These are phyloP conservation scores for Margaritifera margaritifera DNA, from an alignment of 2,888 invertebrate species.

Conservation along the genomic window DNA sequence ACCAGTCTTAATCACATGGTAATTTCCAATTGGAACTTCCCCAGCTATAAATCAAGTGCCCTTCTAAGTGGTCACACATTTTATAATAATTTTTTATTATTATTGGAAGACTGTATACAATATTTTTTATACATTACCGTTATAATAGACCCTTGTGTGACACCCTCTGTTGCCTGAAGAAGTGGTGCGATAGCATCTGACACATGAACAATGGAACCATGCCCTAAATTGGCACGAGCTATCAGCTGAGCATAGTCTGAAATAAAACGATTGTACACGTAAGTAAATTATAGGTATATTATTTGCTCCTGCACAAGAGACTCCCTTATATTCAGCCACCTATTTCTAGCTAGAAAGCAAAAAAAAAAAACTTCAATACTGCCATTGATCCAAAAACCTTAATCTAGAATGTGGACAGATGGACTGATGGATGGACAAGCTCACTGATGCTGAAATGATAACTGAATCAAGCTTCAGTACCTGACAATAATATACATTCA, in stretches of 20 bases:
- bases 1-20: too few species aligned
- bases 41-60: too few species aligned
- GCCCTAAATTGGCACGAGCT: conserved; percentile 26
- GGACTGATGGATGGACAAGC: neutral
- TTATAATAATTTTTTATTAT: neutral
- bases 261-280: conserved; percentile 13
- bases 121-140: conserved; percentile 20
- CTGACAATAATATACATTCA: too few species aligned
- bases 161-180: conserved; percentile 45
- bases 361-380: neutral
- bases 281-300: neutral
- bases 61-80: too few species aligned
- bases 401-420: neutral
- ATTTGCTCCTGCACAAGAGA: too few species aligned
- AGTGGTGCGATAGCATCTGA: conserved; percentile 38
- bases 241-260: conserved; percentile 63
- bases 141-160: conserved; percentile 50
- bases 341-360: neutral
- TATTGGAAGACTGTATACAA: neutral
- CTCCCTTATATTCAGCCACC: too few species aligned
- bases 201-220: conserved; percentile 42
- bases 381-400: neutral
- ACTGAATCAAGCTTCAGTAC: too few species aligned
- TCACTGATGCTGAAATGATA: neutral
- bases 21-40: too few species aligned